Base-by-base conservation (phyloP, 1,140 invertebrate genomes). In the Macrobrachium rosenbergii region DNA sequence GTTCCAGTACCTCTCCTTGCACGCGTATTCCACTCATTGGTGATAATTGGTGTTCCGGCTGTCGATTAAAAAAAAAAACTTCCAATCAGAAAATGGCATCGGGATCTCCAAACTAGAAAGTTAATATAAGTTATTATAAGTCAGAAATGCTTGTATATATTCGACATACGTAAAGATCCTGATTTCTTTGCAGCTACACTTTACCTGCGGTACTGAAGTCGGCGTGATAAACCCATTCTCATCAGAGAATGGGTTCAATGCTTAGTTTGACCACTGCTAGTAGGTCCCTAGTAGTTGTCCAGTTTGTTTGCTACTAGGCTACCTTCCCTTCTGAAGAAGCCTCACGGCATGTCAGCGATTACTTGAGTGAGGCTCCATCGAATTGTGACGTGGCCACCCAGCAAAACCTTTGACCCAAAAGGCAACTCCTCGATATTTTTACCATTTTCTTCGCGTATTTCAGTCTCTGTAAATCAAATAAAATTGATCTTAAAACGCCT, bases 221-320 rank as follows among this genome's bases (percentile, higher is more conserved):
- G 52, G 0, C 7, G 52, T 52, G 52, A 52, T 2, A 52, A 2
- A 5, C 52, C 28, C n/a, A n/a, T n/a, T n/a, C 88, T 64, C 19
- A 8, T 8, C 90, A 43, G 92, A 92, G 76, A 93, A 93, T 90
- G 96, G 95, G 19, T 97, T 96, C 92, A 94, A 94, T 83, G 95
- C 95, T 2, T 91, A 94, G 82, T 95, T 95, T 37, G 94, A 94
- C 52, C 95, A 91, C 91, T 96, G 23, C 96, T 96, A 63, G 96
- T 76, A 12, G 77, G 95, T 62, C 94, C 95, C 21, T 95, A 96
- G 17, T 85, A 37, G 77, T 85, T 28, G 72, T 72, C 59, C 73
- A 85, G 72, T 77, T 77, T 23, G 83, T 77, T 12, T 43, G 77
- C 5, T 58, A 78, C 6, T 69, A 87, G 69, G 81, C 72, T 23